These are phyloP conservation scores for Megalops cyprinoides DNA, from an alignment of 2,797 vertebrate species.

Conservation along the genomic window DNA sequence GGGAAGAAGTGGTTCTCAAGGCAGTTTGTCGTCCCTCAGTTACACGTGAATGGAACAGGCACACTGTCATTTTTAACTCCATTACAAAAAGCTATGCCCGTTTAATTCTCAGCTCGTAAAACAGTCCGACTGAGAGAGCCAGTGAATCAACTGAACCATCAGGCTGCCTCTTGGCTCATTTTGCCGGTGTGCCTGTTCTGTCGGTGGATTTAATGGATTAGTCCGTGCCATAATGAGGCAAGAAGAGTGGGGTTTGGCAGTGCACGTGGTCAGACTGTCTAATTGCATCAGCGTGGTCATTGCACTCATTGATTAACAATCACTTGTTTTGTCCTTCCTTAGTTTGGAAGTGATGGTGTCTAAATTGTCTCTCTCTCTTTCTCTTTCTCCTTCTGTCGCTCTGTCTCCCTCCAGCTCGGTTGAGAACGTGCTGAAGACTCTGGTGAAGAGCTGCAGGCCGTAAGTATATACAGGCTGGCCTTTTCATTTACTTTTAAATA, in stretches of 20 bases:
- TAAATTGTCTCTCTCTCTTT: slow-evolving; percentile 45
- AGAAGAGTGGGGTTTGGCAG: slow-evolving; percentile 46
- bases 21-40: background rate
- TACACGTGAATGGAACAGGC: background rate
- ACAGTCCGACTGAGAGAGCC: background rate
- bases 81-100: background rate
- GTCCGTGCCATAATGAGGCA: background rate
- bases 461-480: slow-evolving; percentile 78
- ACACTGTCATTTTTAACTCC: background rate
- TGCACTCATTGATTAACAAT: slow-evolving; percentile 49
- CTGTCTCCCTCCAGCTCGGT: slow-evolving; percentile 80
- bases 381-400: slow-evolving; percentile 51
- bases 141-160: background rate
- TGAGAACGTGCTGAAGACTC: slow-evolving; percentile 91
- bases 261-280: slow-evolving; percentile 69
- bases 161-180: background rate
- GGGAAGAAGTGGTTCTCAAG: background rate
- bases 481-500: background rate
- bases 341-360: slow-evolving; percentile 14
- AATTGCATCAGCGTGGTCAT: slow-evolving; percentile 63
- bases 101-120: background rate
- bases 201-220: background rate
- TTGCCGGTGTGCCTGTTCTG: background rate
- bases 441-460: slow-evolving; percentile 96
- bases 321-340: slow-evolving; percentile 34